Evolutionary conservation across 2,888 invertebrate genomes (phyloP), one percentile per base, ranked within the genome.

Genomic region (Drosophila monieri): DNA sequence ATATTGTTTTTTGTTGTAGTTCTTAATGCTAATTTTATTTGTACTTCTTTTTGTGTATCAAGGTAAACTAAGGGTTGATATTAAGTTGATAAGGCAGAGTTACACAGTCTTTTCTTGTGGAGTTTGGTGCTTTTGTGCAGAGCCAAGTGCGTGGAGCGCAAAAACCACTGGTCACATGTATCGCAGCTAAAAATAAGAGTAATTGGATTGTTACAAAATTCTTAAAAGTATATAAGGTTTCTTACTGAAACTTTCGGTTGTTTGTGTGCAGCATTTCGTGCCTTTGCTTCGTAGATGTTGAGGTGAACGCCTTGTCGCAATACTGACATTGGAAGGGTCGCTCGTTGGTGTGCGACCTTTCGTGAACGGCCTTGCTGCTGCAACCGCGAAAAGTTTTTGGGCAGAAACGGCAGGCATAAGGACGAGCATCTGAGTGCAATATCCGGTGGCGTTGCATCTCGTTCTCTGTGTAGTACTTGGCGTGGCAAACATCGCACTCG

Each of bases 321-420:
- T 66, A 72, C 18, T 64, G 68, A 1, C 80, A 80, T 0, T 56
- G 52, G 43, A 85, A 85, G 5, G 80, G 85, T 0, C 85, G 70
- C 39, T 79, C 85, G 14, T 85, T 79, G 27, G 85, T 80, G 54
- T 80, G 80, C 0, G 44, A 69, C 61, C 85, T 77, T 61, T 80
- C 80, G 44, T 80, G 85, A 12, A 81, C 56, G 1, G 72, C 83
- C 44, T 71, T 80, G 53, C 72, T 73, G 35, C 85, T 80, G 18
- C 69, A 72, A 5, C 85, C 77, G 6, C 80, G 85, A 46, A 81
- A 80, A n/a, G 83, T 77, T 68, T 85, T 80, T 2, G 48, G 58
- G 41, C 80, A 80, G 51, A 58, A 85, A 0, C 68, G 68, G 15
- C 80, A 80, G 1, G 74, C 48, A 47, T 78, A 80, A 0, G 80